Evolutionary conservation across 1,140 invertebrate genomes (phyloP).

Genomic region (Trichonephila clavipes): DNA sequence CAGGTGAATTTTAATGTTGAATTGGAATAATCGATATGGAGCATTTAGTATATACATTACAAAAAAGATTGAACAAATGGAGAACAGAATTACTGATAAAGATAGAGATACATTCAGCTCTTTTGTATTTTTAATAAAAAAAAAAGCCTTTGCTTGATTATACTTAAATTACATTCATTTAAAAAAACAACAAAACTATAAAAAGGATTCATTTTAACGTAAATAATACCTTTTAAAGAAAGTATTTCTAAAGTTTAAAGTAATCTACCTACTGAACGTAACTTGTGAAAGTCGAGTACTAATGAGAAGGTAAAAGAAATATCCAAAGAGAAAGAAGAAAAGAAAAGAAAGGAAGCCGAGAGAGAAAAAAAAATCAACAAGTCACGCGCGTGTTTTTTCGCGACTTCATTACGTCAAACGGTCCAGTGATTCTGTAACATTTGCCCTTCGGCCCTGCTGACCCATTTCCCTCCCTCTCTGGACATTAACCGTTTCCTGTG

Average conservation of each 20-base stretch:
- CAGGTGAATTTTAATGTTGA: too few relatives aligned
- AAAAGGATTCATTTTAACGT: too few relatives aligned
- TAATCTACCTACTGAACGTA: background rate
- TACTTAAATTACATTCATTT: too few relatives aligned
- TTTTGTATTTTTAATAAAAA: too few relatives aligned
- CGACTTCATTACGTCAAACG: constrained; percentile 75
- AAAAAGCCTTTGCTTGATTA: too few relatives aligned
- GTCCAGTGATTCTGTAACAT: constrained; percentile 74
- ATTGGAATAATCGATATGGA: too few relatives aligned
- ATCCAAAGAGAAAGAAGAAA: background rate
- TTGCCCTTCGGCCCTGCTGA: constrained; percentile 75
- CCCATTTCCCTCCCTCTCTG: constrained; percentile 54
- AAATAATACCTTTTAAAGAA: background rate
- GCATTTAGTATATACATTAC: too few relatives aligned
- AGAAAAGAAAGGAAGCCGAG: background rate
- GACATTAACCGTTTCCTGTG: constrained; percentile 56
- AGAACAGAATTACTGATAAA: too few relatives aligned
- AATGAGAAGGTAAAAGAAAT: background rate
- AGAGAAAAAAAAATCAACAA: background rate
- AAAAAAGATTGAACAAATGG: too few relatives aligned
- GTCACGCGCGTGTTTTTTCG: constrained; percentile 64
- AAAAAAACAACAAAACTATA: too few relatives aligned
- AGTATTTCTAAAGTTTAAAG: background rate
- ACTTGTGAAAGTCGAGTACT: constrained; percentile 4
- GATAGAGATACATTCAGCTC: too few relatives aligned